Base-by-base conservation (phyloP, 2,888 invertebrate genomes). In the Molorchus minor region DNA sequence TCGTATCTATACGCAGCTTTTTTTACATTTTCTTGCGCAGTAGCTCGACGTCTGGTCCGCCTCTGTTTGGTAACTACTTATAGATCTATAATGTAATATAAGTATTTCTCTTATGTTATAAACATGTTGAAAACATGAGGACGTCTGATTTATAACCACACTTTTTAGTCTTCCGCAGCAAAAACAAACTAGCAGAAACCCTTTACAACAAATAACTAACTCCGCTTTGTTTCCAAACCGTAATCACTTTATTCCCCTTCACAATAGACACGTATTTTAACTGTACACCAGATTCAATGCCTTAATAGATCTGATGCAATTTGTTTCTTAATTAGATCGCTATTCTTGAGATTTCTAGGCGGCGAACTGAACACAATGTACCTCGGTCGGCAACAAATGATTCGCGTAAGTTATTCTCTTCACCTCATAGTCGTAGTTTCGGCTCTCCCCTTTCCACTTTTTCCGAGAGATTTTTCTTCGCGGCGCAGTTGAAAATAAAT, bases 261-360 rank as follows among this genome's bases (percentile, higher is more conserved):
- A 38, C 49, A 49, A 40, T 20, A 38, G 20, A 13, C 38, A 20
- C 21, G 25, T 38, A 49, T 49, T 49, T 36, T 43, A 33, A 41
- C 35, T 36, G 43, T 40, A 33, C 49, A 43, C 35, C 19, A 47
- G 46, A 49, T 45, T 59, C 45, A 54, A 43, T 44, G 45, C 38
- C 54, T 51, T 59, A 59, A 59, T 51, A 59, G 58, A 59, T 59
- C 47, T 55, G 40, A 49, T 47, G 54, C 49, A 59, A 59, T 59
- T 59, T 59, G 58, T 59, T 55, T 38, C 49, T 44, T 49, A 59
- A 59, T 59, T 55, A 51, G 51, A 59, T 59, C 55, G 36, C 49
- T 25, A 49, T 38, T 49, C 49, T 38, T 29, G 49, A 21, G 49
- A 20, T 19, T 25, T 49, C 38, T 7, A 25, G 49, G 38, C 36